Base-by-base conservation (phyloP, 2,797 vertebrate species). In the Austrolebias charrua region DNA sequence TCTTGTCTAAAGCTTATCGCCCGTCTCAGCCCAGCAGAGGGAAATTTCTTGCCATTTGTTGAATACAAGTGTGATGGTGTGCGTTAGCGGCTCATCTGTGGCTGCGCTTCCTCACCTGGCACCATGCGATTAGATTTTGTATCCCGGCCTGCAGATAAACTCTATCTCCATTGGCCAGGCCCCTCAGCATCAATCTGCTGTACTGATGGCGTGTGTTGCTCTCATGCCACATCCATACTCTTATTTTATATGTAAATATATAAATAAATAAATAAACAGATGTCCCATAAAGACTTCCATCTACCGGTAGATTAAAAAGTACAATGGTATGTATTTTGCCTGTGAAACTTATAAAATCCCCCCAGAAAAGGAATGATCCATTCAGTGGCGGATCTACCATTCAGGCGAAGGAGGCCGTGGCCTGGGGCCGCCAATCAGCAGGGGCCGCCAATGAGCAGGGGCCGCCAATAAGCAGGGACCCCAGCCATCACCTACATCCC, bases 101-200 rank as follows among this genome's bases (percentile, higher is more conserved):
- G 79, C 90, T 86, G 86, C 81, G 59, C 82, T 85, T 86, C 81
- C 86, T 93, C 88, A 93, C 89, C 89, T 91, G 89, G 84, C 89
- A 87, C 87, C 75, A 40, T 81, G 87, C 86, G 85, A 93, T 90
- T 91, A 91, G 89, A 92, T 91, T 91, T 82, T 86, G 83, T 86
- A 83, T 89, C 86, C 88, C 79, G 65, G 82, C 84, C 80, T 54
- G 73, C 78, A 79, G 90, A 92, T 92, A 91, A 91, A 89, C 84
- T 88, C 77, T 92, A 93, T 93, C 91, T 92, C 85, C 80, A 88
- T 86, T 78, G 42, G 73, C 84, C 91, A 91, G 92, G 78, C 79
- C 78, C 75, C 80, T 84, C 70, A 73, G 75, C 84, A 88, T 91
- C 88, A 89, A 85, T 90, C 88, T 85, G 75, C 74, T 79, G 73